Conservation (phyloP, 2,113 vertebrate genomes). For the Callithrix jacchus region DNA sequence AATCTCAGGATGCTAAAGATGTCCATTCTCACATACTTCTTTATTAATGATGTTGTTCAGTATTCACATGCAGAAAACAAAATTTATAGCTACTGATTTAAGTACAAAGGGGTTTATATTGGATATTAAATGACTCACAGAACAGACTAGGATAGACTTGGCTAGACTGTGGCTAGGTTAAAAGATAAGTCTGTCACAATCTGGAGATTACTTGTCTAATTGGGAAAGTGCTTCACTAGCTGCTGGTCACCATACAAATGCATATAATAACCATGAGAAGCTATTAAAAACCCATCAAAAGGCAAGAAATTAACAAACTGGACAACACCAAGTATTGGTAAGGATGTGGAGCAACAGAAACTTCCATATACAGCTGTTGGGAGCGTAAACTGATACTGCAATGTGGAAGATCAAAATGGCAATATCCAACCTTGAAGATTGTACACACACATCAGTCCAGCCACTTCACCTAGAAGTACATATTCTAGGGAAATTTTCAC, state of each 20-base stretch:
- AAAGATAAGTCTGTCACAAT: not conserved
- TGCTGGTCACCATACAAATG: not conserved
- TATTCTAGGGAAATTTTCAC: not conserved
- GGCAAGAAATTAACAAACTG: not conserved
- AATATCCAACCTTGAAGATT: not conserved
- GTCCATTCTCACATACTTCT: not conserved
- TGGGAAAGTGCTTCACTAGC: not conserved
- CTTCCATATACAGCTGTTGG: not conserved
- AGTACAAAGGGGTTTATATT: not conserved
- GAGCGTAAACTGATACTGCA: not conserved
- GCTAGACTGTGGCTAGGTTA: not conserved
- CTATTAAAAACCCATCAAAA: not conserved
- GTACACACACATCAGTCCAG: not conserved
- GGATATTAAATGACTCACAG: not conserved
- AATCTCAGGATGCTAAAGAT: not conserved
- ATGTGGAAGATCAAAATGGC: not conserved
- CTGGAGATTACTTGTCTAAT: not conserved
- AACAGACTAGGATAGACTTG: not conserved
- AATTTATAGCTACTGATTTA: not conserved
- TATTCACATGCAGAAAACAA: not conserved
- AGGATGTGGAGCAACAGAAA: not conserved
- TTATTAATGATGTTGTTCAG: not conserved
- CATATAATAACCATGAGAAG: not conserved
- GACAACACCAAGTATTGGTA: not conserved
- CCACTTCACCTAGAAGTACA: not conserved